Percentiles rank a stretch among this genome's conserved stretches.
phyloP scores from a whole-genome alignment of 2,113 vertebrate species.

The Castor canadensis region DNA sequence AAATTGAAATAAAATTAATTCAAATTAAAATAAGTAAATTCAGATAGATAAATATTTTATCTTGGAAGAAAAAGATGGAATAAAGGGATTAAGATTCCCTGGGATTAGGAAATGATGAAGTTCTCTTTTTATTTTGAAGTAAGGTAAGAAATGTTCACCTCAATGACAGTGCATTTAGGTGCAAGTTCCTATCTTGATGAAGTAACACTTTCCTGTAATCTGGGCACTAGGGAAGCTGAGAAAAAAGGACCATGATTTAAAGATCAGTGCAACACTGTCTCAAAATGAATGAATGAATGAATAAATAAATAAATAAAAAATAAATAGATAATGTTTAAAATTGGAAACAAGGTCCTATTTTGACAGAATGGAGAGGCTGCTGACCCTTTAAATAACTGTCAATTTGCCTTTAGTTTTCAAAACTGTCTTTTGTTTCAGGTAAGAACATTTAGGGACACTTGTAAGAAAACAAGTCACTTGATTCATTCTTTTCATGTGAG shows the following conservation, averaged over 20 bases:
- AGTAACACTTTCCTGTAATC: no score
- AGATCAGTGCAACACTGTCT: no score
- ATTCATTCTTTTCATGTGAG: no score
- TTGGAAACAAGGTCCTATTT: no score
- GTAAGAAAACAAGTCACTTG: no score
- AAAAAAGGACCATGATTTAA: no score
- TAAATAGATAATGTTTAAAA: no score
- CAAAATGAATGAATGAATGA: background rate
- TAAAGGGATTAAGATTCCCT: background rate
- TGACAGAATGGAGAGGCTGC: background rate
- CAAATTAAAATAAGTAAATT: background rate
- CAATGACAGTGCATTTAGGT: no score
- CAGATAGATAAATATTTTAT: background rate
- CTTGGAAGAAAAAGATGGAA: background rate
- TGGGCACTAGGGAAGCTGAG: no score
- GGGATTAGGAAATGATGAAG: rapidly evolving
- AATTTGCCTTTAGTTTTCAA: background rate
- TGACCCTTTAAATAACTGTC: no score
- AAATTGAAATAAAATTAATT: no score
- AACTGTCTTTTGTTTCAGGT: background rate
- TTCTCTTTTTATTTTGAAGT: background rate
- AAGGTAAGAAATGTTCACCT: background rate
- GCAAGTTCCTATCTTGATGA: no score
- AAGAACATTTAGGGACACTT: background rate
- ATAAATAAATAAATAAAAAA: background rate